These are phyloP conservation scores for Lepidothrix coronata DNA, from an alignment of 2,113 vertebrate genomes.

Conservation along the genomic window DNA sequence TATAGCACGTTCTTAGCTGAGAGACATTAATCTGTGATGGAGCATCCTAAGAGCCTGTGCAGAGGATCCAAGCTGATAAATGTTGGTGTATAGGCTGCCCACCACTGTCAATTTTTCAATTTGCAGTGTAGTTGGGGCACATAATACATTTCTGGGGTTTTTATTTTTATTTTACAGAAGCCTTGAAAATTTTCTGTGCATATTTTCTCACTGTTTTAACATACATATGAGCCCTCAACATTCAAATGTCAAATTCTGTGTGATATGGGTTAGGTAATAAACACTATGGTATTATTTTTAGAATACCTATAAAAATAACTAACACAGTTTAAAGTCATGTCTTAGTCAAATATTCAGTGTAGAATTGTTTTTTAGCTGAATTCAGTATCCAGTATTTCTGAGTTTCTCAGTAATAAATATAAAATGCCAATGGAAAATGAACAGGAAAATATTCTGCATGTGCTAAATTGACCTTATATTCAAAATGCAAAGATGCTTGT, in stretches of 20 bases:
- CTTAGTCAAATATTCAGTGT: slow-evolving; percentile 1
- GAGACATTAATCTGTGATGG: background rate
- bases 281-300: slow-evolving; percentile 26
- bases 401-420: background rate
- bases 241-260: background rate
- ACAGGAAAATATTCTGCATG: background rate
- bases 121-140: background rate
- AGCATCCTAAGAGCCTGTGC: slow-evolving; percentile 11
- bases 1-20: background rate
- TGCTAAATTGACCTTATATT: background rate
- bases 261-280: slow-evolving; percentile 3
- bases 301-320: slow-evolving; percentile 31
- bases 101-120: background rate
- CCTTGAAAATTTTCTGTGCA: background rate
- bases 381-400: background rate
- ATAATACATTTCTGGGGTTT: background rate
- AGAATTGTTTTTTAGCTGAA: background rate
- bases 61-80: background rate
- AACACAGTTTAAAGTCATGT: background rate
- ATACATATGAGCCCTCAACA: background rate
- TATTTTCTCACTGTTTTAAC: slow-evolving; percentile 35
- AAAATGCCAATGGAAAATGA: background rate
- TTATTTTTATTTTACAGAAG: background rate
- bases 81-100: background rate
- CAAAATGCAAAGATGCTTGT: background rate